Conservation (phyloP, 2,888 invertebrate species). For the Acrobasis suavella region DNA sequence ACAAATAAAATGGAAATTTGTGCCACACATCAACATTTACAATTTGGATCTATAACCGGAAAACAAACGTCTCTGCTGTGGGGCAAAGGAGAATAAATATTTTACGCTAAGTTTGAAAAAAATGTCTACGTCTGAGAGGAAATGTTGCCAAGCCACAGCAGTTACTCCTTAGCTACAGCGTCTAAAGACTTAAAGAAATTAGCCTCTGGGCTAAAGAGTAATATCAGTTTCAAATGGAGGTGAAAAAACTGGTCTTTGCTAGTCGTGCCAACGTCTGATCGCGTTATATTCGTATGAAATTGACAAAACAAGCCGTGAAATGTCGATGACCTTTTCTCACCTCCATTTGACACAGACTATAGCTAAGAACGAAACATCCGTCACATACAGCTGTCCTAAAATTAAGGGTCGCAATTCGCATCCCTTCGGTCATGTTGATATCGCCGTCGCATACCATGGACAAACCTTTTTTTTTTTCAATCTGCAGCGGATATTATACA, state of each 20-base stretch:
- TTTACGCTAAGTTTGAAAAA: constrained; percentile 22
- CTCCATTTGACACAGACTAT: constrained; percentile 15
- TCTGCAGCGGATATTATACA: constrained; percentile 48
- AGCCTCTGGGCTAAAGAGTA: neutral
- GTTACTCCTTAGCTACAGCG: neutral
- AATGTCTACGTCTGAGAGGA: constrained; percentile 28
- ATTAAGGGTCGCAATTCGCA: too few species aligned
- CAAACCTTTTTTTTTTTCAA: constrained; percentile 39
- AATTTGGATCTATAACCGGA: constrained; percentile 32
- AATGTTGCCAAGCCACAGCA: constrained; percentile 24
- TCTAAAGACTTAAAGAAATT: neutral
- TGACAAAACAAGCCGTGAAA: neutral
- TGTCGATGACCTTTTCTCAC: neutral
- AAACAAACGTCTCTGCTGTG: constrained; percentile 25
- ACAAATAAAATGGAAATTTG: constrained; percentile 45
- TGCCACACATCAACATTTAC: constrained; percentile 44
- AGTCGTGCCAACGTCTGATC: too few species aligned
- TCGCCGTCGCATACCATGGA: constrained; percentile 47
- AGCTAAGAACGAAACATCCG: constrained; percentile 37
- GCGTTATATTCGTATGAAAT: too few species aligned
- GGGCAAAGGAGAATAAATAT: constrained; percentile 9
- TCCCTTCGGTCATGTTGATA: constrained; percentile 40
- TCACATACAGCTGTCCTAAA: constrained; percentile 25
- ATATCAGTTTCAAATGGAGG: neutral
- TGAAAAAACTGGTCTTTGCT: neutral